phyloP scores from a whole-genome alignment of 1,140 invertebrate species.

The Lepidurus packardi region DNA sequence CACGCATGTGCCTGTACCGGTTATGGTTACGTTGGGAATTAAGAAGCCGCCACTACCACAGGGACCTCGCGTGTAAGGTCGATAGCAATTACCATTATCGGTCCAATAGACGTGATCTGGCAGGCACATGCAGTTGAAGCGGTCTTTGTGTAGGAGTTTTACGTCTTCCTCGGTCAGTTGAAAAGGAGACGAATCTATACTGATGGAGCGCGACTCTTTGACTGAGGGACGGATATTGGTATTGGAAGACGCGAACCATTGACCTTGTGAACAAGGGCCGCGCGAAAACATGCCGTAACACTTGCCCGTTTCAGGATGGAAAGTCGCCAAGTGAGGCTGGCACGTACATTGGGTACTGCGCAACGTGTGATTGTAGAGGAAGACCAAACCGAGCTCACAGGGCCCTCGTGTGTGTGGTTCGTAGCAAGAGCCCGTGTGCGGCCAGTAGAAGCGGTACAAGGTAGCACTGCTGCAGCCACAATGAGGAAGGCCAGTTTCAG shows the following conservation, averaged over 20 bases:
- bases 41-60: conserved; percentile 58
- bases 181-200: conserved; percentile 20
- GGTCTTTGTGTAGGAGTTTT: conserved; percentile 2
- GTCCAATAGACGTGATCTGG: conserved; percentile 59
- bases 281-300: conserved; percentile 59
- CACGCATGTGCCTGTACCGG: conserved; percentile 54
- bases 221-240: conserved; percentile 46
- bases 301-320: conserved; percentile 56
- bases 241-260: conserved; percentile 46
- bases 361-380: conserved; percentile 46
- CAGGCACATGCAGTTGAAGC: conserved; percentile 58
- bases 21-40: conserved; percentile 42
- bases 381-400: conserved; percentile 65
- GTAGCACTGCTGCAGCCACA: conserved; percentile 33
- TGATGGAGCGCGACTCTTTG: conserved; percentile 56
- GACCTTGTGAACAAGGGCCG: conserved; percentile 48
- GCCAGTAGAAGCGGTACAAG: conserved; percentile 49
- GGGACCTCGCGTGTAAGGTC: conserved; percentile 67
- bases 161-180: conserved; percentile 22
- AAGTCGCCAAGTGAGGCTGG: conserved; percentile 60
- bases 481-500: conserved; percentile 24
- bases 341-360: conserved; percentile 67
- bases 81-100: conserved; percentile 60
- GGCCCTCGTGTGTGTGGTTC: conserved; percentile 70
- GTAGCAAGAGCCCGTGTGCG: conserved; percentile 56